Percentiles rank a stretch among this genome's conserved stretches.
Evolutionary conservation across 2,113 vertebrate species (phyloP).

Genomic region (Mionectes macconnelli): DNA sequence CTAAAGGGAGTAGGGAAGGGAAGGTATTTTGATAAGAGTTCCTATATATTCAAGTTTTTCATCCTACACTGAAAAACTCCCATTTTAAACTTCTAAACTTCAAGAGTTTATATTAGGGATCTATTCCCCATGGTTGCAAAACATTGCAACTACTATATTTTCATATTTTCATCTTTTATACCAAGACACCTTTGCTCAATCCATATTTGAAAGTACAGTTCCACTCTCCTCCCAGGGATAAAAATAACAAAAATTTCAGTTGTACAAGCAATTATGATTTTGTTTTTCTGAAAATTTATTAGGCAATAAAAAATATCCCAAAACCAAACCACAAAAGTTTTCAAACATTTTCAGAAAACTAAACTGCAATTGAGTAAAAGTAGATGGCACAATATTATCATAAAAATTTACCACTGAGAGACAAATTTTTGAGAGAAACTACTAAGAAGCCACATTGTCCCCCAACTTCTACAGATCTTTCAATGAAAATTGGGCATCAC

Average conservation of each 20-base stretch:
- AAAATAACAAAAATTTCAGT: not conserved
- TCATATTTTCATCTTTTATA: not conserved
- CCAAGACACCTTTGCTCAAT: not conserved
- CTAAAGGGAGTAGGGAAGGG: not conserved
- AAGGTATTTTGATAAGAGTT: not conserved
- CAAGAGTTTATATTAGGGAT: not conserved
- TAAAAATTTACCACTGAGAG: not conserved
- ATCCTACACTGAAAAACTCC: not conserved
- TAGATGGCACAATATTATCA: not conserved
- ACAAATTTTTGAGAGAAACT: not conserved
- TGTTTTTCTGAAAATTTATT: not conserved
- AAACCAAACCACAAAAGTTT: not conserved
- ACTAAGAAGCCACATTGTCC: not conserved
- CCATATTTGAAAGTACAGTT: conserved; percentile 8
- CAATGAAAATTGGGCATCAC: not conserved
- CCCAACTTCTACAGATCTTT: not conserved
- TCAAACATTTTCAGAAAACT: not conserved
- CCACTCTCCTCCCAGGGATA: not conserved
- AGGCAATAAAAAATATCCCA: not conserved
- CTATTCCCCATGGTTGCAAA: not conserved
- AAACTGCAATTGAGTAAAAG: not conserved
- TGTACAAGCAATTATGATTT: not conserved
- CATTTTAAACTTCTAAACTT: conserved; percentile 14
- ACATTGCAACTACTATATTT: not conserved
- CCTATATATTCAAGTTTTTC: not conserved